These are phyloP conservation scores for Coregonus suidteri DNA, from an alignment of 2,797 vertebrate species.

Conservation along the genomic window DNA sequence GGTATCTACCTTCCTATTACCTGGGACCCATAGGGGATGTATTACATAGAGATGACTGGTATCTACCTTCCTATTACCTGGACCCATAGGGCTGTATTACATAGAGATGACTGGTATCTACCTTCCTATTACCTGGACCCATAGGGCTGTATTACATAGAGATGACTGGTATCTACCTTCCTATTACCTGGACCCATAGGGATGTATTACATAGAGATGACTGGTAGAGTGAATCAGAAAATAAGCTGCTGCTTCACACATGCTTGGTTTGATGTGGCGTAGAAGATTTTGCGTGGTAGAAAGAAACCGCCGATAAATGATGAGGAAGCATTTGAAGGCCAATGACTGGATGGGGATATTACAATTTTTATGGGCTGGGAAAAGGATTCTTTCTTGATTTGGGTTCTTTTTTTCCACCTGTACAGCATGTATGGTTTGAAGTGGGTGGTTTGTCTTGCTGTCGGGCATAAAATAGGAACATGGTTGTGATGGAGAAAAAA, in stretches of 20 bases:
- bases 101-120: too few species aligned
- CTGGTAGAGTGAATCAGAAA: constrained; percentile 1
- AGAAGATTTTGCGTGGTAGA: constrained; percentile 12
- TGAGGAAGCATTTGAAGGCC: constrained; percentile 22
- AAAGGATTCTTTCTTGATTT: constrained; percentile 48
- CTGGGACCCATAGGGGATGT: too few species aligned
- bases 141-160: too few species aligned
- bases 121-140: too few species aligned
- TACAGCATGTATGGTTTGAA: constrained; percentile 6
- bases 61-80: too few species aligned
- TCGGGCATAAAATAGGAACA: background rate
- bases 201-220: too few species aligned
- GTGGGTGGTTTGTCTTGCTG: background rate
- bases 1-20: background rate
- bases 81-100: too few species aligned
- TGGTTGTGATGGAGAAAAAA: background rate
- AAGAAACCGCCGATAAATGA: constrained; percentile 13
- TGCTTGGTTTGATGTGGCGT: background rate
- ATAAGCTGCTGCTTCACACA: background rate
- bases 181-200: too few species aligned
- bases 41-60: too few species aligned
- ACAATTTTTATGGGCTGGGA: constrained; percentile 34
- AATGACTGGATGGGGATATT: constrained; percentile 18
- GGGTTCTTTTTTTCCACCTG: constrained; percentile 18
- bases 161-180: too few species aligned